Percentiles rank a stretch among this genome's conserved stretches.
These are phyloP conservation scores for Limanda limanda DNA, from an alignment of 2,113 vertebrate species.

Conservation along the genomic window DNA sequence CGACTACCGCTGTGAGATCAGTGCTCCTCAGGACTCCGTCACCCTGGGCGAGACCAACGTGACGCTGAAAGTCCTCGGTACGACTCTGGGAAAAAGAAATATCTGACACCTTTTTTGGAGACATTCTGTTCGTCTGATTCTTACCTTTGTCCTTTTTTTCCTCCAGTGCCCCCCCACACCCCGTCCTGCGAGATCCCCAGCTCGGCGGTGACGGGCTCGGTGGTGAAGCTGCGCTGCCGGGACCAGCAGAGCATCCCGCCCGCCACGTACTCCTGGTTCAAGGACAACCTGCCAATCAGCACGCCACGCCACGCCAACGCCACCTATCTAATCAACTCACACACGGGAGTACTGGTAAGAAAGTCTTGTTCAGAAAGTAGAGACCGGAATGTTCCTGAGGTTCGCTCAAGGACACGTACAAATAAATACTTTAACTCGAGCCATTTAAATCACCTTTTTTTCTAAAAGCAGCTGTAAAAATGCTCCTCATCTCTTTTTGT, in stretches of 20 bases:
- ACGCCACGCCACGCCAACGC: constrained; percentile 73
- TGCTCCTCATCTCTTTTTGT: neutral
- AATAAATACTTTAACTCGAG: neutral
- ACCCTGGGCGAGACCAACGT: constrained; percentile 88
- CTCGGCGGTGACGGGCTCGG: constrained; percentile 86
- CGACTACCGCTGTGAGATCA: constrained; percentile 95
- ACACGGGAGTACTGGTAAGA: constrained; percentile 89
- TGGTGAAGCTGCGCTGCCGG: constrained; percentile 87
- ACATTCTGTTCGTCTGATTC: neutral
- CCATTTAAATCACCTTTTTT: neutral
- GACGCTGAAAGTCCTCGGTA: constrained; percentile 91
- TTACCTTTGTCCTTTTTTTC: too few relatives aligned
- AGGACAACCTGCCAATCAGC: constrained; percentile 80
- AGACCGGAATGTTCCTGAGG: too few relatives aligned
- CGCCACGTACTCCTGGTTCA: constrained; percentile 90
- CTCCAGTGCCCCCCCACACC: constrained; percentile 85
- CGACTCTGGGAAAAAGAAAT: too few relatives aligned
- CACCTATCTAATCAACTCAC: constrained; percentile 84
- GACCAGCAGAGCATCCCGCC: constrained; percentile 89
- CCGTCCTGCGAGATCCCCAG: constrained; percentile 89
- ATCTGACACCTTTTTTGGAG: neutral
- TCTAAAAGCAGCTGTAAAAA: neutral
- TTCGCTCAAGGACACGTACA: neutral
- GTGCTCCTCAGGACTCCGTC: constrained; percentile 82
- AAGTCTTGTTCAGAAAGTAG: neutral